These are phyloP conservation scores for Pelecanoides urinatrix DNA, from an alignment of 2,113 vertebrate species.

Conservation along the genomic window DNA sequence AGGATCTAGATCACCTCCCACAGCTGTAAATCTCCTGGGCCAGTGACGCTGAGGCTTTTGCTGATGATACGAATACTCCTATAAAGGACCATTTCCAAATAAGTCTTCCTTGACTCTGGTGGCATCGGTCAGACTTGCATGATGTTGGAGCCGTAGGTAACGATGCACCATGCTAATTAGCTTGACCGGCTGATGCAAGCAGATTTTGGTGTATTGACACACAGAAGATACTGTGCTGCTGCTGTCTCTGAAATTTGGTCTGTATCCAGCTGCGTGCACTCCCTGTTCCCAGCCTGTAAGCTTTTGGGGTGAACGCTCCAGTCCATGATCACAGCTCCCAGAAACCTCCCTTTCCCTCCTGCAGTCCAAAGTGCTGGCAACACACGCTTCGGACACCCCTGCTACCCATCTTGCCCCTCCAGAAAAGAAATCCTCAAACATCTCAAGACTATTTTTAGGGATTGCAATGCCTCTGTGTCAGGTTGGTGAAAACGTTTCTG, in stretches of 20 bases:
- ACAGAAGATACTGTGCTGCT: background rate
- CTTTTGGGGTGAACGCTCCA: background rate
- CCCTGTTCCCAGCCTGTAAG: background rate
- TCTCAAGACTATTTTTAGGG: background rate
- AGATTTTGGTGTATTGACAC: background rate
- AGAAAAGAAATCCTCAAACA: background rate
- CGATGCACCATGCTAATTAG: background rate
- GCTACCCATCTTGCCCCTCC: background rate
- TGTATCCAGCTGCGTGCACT: background rate
- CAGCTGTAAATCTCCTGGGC: background rate
- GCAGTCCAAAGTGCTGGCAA: background rate
- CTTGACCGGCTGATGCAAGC: background rate
- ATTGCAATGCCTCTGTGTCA: background rate
- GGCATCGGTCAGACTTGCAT: background rate
- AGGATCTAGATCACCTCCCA: background rate
- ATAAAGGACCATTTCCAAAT: background rate
- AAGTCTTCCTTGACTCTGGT: background rate
- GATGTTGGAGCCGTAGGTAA: rapidly evolving
- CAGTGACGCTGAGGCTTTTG: background rate
- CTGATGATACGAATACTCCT: background rate
- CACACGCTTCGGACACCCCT: background rate
- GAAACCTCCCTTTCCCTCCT: background rate
- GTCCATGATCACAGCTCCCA: background rate
- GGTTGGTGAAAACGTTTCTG: background rate
- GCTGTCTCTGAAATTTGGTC: background rate